phyloP scores from a whole-genome alignment of 2,113 vertebrate species.

The Sardina pilchardus region DNA sequence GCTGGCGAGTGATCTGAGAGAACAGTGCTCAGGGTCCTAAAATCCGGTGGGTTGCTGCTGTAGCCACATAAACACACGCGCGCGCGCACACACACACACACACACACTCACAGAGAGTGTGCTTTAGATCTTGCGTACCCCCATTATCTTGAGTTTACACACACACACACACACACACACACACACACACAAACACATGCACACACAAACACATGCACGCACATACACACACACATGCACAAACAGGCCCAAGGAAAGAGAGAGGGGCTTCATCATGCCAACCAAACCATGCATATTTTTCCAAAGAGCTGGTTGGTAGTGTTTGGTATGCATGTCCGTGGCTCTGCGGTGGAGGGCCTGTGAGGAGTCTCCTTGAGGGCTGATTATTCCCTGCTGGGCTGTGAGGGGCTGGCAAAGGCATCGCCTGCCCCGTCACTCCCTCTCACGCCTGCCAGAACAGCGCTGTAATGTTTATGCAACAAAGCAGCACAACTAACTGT shows the following conservation, averaged over 20 bases:
- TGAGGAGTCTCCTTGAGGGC: too few species aligned
- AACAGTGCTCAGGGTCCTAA: conserved; percentile 1
- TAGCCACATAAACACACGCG: neutral
- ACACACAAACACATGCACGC: neutral
- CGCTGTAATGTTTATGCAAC: neutral
- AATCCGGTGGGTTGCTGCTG: neutral
- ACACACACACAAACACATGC: neutral
- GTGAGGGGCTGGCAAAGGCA: neutral
- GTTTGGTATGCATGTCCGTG: too few species aligned
- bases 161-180: neutral
- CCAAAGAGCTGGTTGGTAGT: too few species aligned
- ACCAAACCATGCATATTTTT: too few species aligned
- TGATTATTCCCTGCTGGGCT: neutral
- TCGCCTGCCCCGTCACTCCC: neutral
- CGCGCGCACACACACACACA: neutral
- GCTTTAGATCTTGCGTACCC: too few species aligned
- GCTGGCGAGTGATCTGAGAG: neutral
- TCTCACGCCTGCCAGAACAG: neutral
- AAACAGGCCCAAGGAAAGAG: too few species aligned
- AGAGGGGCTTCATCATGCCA: too few species aligned
- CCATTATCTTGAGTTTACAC: too few species aligned
- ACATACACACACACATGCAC: neutral
- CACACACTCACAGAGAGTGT: neutral
- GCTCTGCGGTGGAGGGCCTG: too few species aligned
- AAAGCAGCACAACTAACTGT: neutral